These are phyloP conservation scores for Gorsachius goisagi DNA, from an alignment of 2,113 vertebrate species.

Conservation along the genomic window DNA sequence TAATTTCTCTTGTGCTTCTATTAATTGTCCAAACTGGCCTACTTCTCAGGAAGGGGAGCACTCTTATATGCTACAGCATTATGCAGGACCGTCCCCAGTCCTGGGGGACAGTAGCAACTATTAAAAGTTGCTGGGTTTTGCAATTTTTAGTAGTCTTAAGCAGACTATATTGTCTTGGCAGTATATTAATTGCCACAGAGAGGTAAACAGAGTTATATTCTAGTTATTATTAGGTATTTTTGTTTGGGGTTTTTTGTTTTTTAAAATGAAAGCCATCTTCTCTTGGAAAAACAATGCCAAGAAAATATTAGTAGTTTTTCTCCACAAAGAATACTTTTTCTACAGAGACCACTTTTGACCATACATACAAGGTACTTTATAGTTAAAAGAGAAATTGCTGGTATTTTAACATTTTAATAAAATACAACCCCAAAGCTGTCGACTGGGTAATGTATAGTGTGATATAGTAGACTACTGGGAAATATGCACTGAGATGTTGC, in stretches of 20 bases:
- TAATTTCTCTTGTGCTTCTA: not conserved
- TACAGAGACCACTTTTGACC: not conserved
- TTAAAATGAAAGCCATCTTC: not conserved
- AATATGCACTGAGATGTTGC: slow-evolving; percentile 14
- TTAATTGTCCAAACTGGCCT: not conserved
- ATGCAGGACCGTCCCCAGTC: not conserved
- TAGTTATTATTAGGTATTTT: not conserved
- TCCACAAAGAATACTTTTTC: not conserved
- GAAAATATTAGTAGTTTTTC: not conserved
- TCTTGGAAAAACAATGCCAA: not conserved
- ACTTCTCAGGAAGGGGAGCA: not conserved
- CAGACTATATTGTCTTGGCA: not conserved
- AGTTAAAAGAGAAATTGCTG: slow-evolving; percentile 1
- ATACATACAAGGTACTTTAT: not conserved
- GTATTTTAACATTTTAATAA: slow-evolving; percentile 49
- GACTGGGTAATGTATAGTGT: not conserved
- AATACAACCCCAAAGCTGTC: not conserved
- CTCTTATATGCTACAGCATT: not conserved
- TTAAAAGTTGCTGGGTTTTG: not conserved
- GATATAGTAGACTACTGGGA: slow-evolving; percentile 26
- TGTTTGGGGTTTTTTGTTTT: not conserved
- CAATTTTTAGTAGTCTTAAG: not conserved
- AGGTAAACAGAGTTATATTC: not conserved
- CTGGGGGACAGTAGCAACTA: not conserved
- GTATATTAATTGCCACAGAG: not conserved